Evolutionary conservation across 2,113 vertebrate species (phyloP), one percentile per base, ranked within the genome.

Genomic region (Zosterops japonicus): DNA sequence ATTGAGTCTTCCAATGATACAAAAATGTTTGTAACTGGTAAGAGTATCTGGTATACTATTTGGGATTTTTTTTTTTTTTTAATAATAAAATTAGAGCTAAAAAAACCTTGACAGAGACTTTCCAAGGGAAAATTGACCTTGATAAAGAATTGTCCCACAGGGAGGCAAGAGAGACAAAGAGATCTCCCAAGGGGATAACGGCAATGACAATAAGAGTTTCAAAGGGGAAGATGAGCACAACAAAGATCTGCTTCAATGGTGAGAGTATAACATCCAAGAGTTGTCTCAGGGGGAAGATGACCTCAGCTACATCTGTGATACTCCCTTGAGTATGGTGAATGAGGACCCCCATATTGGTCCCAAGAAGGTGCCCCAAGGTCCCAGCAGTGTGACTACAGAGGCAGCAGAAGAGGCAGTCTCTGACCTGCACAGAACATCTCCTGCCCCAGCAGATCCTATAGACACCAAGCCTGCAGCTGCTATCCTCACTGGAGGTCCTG

Each of bases 311-410:
- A 60, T 46, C 18, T 69, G 55, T 36, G 33, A 46, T 3, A 60
- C 11, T 17, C 5, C 33, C 33, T 24, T 39, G 19, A 4, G 13
- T 29, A 21, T 27, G 11, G 14, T 69, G 22, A 53, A 36, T 60
- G 27, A 59, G 9, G 46, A 44, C 3, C 5, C 25, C 18, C 27
- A 44, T 11, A 17, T 1, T 22, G 25, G 8, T 36, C 25, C 71
- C 14, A 35, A 31, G 31, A 25, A 68, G 17, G 8, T 0, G 0
- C 36, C 35, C 17, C 42, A 14, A 22, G 42, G 21, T 44, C 44
- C 17, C 33, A 71, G 56, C 21, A 31, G 25, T 6, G 5, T 27
- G 17, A 4, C 10, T 25, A 35, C 7, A 50, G 36, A 31, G 31
- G 16, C 21, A 50, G 35, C 31, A 67, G 21, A 57, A 49, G 60